phyloP scores from a whole-genome alignment of 2,888 invertebrate genomes.

The Venustoraphidia nigricollis region DNA sequence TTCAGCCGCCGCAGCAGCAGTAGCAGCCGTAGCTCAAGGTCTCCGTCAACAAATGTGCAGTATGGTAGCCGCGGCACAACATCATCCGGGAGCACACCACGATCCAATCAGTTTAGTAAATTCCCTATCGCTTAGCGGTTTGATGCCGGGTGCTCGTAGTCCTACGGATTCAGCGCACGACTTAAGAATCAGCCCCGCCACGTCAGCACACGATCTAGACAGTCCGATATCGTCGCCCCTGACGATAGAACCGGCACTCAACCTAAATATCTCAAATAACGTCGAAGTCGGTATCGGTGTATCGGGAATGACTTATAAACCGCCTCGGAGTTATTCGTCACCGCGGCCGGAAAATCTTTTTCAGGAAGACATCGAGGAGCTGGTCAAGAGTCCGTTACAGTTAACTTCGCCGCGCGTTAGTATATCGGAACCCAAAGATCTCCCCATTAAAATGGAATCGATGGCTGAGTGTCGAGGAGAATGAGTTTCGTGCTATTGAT shows the following conservation, averaged over 20 bases:
- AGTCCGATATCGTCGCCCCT: constrained; percentile 41
- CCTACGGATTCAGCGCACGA: constrained; percentile 29
- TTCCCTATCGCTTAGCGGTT: constrained; percentile 25
- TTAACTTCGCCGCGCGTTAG: constrained; percentile 21
- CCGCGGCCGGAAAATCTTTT: constrained; percentile 38
- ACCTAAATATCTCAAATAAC: constrained; percentile 11
- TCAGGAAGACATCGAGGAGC: constrained; percentile 45
- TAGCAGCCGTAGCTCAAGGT: constrained; percentile 74
- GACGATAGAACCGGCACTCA: constrained; percentile 42
- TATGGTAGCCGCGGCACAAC: constrained; percentile 54
- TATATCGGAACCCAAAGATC: constrained; percentile 30
- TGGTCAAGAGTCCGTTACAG: constrained; percentile 46
- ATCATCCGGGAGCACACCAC: constrained; percentile 23
- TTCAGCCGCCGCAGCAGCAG: constrained; percentile 68
- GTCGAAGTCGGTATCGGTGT: constrained; percentile 40
- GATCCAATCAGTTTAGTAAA: constrained; percentile 22
- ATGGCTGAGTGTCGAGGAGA: constrained; percentile 48
- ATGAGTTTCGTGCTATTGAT: constrained; percentile 30
- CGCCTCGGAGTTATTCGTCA: constrained; percentile 43
- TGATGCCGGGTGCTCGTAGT: constrained; percentile 26
- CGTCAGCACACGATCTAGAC: constrained; percentile 31
- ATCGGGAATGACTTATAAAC: constrained; percentile 48
- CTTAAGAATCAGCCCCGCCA: constrained; percentile 26
- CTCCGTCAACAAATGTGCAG: constrained; percentile 76
- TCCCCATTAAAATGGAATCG: constrained; percentile 59